These are phyloP conservation scores for Natator depressus DNA, from an alignment of 2,113 vertebrate genomes.

Conservation along the genomic window DNA sequence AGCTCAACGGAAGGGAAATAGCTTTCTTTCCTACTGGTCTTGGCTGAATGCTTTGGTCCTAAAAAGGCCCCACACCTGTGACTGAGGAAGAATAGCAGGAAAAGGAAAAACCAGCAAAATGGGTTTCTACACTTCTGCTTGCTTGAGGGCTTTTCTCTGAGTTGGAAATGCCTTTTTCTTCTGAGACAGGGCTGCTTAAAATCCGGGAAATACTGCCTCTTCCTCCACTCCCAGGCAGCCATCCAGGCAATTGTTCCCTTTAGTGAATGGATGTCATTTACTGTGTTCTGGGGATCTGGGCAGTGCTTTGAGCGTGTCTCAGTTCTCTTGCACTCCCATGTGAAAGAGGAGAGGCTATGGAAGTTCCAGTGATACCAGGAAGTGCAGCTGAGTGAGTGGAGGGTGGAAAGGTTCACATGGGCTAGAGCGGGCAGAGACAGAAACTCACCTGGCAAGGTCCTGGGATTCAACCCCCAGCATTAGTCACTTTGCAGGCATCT, in stretches of 20 bases:
- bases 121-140: not conserved
- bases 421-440: not conserved
- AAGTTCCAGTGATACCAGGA: not conserved
- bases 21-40: not conserved
- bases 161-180: not conserved
- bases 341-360: not conserved
- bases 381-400: not conserved
- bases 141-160: not conserved
- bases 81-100: not conserved
- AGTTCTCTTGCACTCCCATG: not conserved
- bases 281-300: constrained; percentile 33
- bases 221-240: constrained; percentile 1
- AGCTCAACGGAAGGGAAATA: not conserved
- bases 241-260: constrained; percentile 69
- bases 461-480: not conserved
- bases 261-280: constrained; percentile 42
- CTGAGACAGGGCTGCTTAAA: not conserved
- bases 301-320: constrained; percentile 24
- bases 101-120: not conserved
- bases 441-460: not conserved
- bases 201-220: not conserved
- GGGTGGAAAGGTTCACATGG: not conserved
- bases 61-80: not conserved
- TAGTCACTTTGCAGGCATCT: not conserved
- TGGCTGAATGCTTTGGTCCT: not conserved